Percentiles rank a stretch among this genome's conserved stretches.
Evolutionary conservation across 2,797 vertebrate species (phyloP).

Genomic region (Pseudocheirus occidentalis): DNA sequence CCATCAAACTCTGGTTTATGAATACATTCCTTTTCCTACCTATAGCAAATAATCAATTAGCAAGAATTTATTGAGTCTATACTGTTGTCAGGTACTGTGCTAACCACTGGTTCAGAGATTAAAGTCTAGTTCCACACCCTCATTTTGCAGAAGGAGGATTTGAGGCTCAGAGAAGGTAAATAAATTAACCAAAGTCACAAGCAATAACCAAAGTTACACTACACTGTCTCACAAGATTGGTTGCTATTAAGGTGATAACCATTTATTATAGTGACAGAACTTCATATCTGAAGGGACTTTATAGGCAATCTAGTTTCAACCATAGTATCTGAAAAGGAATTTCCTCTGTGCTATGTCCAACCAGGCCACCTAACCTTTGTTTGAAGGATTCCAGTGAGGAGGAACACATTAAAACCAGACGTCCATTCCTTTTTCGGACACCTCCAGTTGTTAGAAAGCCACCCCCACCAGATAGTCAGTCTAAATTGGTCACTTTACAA

Average conservation of each 20-base stretch:
- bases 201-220: not conserved
- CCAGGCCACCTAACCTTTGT: not conserved
- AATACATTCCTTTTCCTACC: conserved; percentile 37
- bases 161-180: not conserved
- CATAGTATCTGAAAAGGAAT: not conserved
- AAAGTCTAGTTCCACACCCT: not conserved
- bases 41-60: not conserved
- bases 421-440: not conserved
- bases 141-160: not conserved
- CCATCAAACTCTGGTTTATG: conserved; percentile 17
- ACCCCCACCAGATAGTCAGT: not conserved
- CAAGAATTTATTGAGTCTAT: not conserved
- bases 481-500: not conserved
- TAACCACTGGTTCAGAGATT: not conserved
- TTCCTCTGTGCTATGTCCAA: not conserved
- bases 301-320: not conserved
- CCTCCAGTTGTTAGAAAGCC: not conserved
- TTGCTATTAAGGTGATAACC: conserved; percentile 18
- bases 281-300: not conserved
- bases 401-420: not conserved
- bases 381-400: not conserved
- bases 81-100: not conserved
- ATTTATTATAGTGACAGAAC: conserved; percentile 4
- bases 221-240: not conserved
- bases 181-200: not conserved